These are phyloP conservation scores for Falco cherrug DNA, from an alignment of 2,797 vertebrate genomes.

Conservation along the genomic window DNA sequence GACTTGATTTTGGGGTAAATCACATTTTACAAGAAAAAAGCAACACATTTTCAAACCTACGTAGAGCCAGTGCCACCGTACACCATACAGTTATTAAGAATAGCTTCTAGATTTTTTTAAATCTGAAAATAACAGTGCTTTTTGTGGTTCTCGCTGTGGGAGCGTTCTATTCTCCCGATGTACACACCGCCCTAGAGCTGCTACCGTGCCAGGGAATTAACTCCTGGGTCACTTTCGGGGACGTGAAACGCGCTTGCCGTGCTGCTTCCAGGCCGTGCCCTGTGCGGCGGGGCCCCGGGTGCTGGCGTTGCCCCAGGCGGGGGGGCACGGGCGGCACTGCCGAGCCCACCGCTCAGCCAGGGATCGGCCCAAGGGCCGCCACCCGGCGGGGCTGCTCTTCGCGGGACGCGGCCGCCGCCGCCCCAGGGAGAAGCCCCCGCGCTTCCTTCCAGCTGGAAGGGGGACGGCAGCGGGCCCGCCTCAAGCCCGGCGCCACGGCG, in stretches of 20 bases:
- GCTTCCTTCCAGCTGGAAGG: too few relatives aligned
- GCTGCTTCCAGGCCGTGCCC: fast-evolving
- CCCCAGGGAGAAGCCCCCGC: too few relatives aligned
- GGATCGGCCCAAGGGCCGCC: background rate
- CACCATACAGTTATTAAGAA: fast-evolving
- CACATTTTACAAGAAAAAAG: background rate
- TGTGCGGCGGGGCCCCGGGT: fast-evolving
- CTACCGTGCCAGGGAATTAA: background rate
- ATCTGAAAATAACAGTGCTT: background rate
- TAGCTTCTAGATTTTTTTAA: too few relatives aligned
- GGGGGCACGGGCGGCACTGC: fast-evolving
- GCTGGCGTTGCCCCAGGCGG: fast-evolving
- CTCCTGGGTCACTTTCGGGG: too few relatives aligned
- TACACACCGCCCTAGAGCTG: background rate
- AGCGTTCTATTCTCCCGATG: fast-evolving
- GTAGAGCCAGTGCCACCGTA: too few relatives aligned
- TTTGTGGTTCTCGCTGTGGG: fast-evolving
- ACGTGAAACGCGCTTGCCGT: fast-evolving
- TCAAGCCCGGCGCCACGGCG: too few relatives aligned
- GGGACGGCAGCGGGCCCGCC: too few relatives aligned
- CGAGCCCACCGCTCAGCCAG: too few relatives aligned
- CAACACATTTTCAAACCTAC: fast-evolving
- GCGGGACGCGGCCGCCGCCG: background rate
- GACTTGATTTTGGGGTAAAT: background rate
- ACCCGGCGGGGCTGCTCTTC: background rate